Conservation (phyloP, 2,888 invertebrate species). For the Cryptus viduatorius region DNA sequence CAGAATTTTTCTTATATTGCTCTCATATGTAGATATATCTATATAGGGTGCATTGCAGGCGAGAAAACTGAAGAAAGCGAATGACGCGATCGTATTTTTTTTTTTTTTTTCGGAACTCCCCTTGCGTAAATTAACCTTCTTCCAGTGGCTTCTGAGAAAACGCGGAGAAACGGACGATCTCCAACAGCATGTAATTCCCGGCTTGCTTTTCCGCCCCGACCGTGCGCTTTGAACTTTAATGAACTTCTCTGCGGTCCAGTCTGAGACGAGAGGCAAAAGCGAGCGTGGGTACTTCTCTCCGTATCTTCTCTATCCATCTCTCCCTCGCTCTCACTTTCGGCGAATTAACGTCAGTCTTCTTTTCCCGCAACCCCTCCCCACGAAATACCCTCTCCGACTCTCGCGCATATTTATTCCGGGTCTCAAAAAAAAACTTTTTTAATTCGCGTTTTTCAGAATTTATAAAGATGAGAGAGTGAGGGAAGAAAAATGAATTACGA, state of each 20-base stretch:
- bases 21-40: neutral
- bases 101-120: conserved; percentile 39
- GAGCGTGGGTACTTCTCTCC: conserved; percentile 16
- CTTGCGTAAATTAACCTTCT: conserved; percentile 25
- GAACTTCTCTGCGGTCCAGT: conserved; percentile 58
- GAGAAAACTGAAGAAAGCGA: neutral
- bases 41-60: neutral
- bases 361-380: conserved; percentile 25
- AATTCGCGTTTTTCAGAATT: neutral
- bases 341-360: conserved; percentile 56
- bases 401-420: conserved; percentile 32
- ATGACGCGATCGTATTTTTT: conserved; percentile 10
- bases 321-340: neutral
- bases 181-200: conserved; percentile 58
- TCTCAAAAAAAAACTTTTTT: conserved; percentile 13
- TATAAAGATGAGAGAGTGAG: neutral
- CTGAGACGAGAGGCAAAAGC: conserved; percentile 15
- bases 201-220: conserved; percentile 43
- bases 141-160: conserved; percentile 8
- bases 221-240: conserved; percentile 62
- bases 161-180: conserved; percentile 30
- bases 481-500: neutral
- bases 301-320: neutral
- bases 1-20: neutral
- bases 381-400: conserved; percentile 20